Base-by-base conservation (phyloP, 2,797 vertebrate species). In the Cuniculus paca region DNA sequence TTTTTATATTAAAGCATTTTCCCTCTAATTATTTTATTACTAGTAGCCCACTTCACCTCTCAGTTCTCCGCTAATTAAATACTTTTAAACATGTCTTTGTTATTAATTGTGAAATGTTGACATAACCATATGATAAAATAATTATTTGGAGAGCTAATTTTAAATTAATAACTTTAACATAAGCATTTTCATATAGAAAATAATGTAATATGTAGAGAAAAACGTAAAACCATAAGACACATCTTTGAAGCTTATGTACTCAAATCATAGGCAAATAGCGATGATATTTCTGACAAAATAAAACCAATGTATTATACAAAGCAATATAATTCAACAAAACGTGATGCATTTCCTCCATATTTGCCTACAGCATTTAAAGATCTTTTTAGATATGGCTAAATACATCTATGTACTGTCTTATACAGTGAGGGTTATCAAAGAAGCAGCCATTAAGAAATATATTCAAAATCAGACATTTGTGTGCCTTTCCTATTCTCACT, bases 391-490 rank as follows among this genome's bases (percentile, higher is more conserved):
- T 90, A 34, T 50, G 84, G 56, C 92, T 95, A 95, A 85, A 80
- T 77, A 65, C 13, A 86, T 60, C 77, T 89, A 83, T 75, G 74
- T 50, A 22, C 39, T 96, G 88, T 82, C 72, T 87, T 75, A 65
- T 77, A 92, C 34, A 97, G 54, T n/a, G 84, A 92, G 36, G 50
- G 94, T 97, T 90, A 91, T 95, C 92, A 91, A 92, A 97, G 96
- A 97, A 96, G 80, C 0, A 10, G 14, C 94, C 39, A 70, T 92
- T 97, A 95, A 97, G 95, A 96, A 98, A 83, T 82, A 97, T 93
- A 97, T 96, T 96, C 90, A 95, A 81, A 84, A 96, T 95, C 95
- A 95, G 42, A 97, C 96, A 96, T 97, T 97, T 96, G 98, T 97
- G 96, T 96, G 97, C 96, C 96, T 97, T 95, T 88, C 88, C 52